A percentile compares a stretch with the other conserved stretches of the same genome.
Conservation (phyloP, 2,888 invertebrate species). For the Kryphioiulus occultus region DNA sequence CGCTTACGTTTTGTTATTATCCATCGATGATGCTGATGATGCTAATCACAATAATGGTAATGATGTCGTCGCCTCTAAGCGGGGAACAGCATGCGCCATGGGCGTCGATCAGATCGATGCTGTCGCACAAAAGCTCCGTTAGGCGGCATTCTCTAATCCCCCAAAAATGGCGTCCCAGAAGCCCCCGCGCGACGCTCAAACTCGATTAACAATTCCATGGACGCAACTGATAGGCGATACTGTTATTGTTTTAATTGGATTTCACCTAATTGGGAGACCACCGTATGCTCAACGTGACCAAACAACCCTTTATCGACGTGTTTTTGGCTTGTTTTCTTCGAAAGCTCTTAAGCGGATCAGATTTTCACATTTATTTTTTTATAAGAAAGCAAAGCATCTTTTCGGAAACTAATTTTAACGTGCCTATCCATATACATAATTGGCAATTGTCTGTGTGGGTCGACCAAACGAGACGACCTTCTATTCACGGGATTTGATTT, state of each 20-base stretch:
- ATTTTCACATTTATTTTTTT: too few species aligned
- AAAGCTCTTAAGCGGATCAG: too few species aligned
- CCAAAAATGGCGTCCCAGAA: not conserved
- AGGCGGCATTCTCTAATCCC: not conserved
- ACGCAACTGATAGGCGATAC: not conserved
- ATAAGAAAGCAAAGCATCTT: too few species aligned
- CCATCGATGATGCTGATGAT: conserved; percentile 21
- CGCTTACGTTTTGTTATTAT: conserved; percentile 42
- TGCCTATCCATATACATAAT: too few species aligned
- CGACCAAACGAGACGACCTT: too few species aligned
- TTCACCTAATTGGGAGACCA: not conserved
- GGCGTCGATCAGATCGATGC: not conserved
- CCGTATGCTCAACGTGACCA: too few species aligned
- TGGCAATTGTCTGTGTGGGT: too few species aligned
- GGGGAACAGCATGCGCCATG: not conserved
- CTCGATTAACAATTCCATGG: not conserved
- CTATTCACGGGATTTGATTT: too few species aligned
- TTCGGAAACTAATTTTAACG: too few species aligned
- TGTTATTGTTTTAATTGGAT: not conserved
- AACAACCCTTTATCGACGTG: too few species aligned
- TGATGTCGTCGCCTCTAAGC: conserved; percentile 5
- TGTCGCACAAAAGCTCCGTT: not conserved
- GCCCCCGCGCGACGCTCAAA: not conserved
- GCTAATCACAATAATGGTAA: conserved; percentile 5
- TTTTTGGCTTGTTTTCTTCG: too few species aligned